These are phyloP conservation scores for Macquaria ambigua DNA, from an alignment of 2,113 vertebrate genomes.

Conservation along the genomic window DNA sequence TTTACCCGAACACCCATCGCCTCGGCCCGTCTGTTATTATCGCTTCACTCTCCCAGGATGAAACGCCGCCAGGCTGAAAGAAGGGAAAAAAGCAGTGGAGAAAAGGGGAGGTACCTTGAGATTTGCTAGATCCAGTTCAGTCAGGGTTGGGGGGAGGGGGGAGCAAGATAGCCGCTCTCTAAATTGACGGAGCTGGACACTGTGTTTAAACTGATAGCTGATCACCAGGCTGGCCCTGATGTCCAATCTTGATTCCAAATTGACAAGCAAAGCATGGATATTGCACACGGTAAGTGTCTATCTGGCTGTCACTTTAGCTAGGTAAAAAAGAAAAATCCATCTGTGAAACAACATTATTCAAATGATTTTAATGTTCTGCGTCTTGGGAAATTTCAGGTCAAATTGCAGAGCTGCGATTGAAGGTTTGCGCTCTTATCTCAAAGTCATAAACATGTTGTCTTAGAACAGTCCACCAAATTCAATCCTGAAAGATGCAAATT, in stretches of 20 bases:
- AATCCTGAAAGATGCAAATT: constrained; percentile 58
- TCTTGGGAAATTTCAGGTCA: constrained; percentile 66
- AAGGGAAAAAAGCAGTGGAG: constrained; percentile 31
- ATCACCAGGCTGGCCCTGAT: constrained; percentile 69
- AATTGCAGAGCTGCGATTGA: constrained; percentile 73
- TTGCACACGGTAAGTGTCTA: constrained; percentile 64
- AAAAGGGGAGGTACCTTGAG: constrained; percentile 78
- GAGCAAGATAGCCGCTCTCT: constrained; percentile 74
- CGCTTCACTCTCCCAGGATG: constrained; percentile 73
- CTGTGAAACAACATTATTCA: constrained; percentile 71
- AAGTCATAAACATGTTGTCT: constrained; percentile 69
- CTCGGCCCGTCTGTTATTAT: constrained; percentile 78
- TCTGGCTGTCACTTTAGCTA: constrained; percentile 71
- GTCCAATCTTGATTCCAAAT: constrained; percentile 77
- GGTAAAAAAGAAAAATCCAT: constrained; percentile 49
- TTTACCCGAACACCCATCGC: constrained; percentile 75
- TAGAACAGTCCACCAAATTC: constrained; percentile 42
- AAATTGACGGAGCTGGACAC: constrained; percentile 81
- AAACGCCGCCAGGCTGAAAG: constrained; percentile 54
- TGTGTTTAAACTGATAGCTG: constrained; percentile 84
- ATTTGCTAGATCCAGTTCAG: constrained; percentile 74
- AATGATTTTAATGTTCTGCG: constrained; percentile 74
- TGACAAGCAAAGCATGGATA: constrained; percentile 68
- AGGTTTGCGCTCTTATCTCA: constrained; percentile 64
- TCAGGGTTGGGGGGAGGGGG: constrained; percentile 12